phyloP scores from a whole-genome alignment of 2,797 vertebrate genomes.

The Anolis apletophallus region DNA sequence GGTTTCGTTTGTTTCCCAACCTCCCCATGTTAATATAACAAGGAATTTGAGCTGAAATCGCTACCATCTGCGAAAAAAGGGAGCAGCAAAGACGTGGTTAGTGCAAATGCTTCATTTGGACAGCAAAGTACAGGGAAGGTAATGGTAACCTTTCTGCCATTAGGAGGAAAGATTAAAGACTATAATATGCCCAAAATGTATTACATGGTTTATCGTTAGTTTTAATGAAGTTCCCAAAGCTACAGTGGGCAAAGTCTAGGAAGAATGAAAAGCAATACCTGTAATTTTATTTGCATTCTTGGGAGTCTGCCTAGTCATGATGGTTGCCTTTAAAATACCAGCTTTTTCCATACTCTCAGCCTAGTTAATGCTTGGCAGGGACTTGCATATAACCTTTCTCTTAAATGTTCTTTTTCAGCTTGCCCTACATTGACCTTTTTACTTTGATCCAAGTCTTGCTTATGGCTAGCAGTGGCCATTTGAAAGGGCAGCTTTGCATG shows the following conservation, averaged over 20 bases:
- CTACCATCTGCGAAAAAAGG: slow-evolving; percentile 72
- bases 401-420: slow-evolving; percentile 40
- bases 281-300: slow-evolving; percentile 73
- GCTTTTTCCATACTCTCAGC: slow-evolving; percentile 36
- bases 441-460: slow-evolving; percentile 60
- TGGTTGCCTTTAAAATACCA: slow-evolving; percentile 45
- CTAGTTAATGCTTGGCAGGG: slow-evolving; percentile 64
- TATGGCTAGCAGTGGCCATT: slow-evolving; percentile 34
- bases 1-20: slow-evolving; percentile 53
- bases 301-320: slow-evolving; percentile 59
- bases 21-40: slow-evolving; percentile 59
- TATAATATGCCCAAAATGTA: slow-evolving; percentile 64
- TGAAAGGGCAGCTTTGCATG: slow-evolving; percentile 31
- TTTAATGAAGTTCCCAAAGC: slow-evolving; percentile 66
- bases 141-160: slow-evolving; percentile 61
- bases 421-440: slow-evolving; percentile 64
- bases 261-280: slow-evolving; percentile 64
- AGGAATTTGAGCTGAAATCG: slow-evolving; percentile 67
- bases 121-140: slow-evolving; percentile 48
- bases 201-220: slow-evolving; percentile 66
- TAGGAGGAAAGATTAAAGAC: slow-evolving; percentile 65
- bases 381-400: slow-evolving; percentile 28
- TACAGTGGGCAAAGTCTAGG: slow-evolving; percentile 51
- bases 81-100: slow-evolving; percentile 44
- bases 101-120: slow-evolving; percentile 48